Evolutionary conservation across 2,797 vertebrate species (phyloP), one percentile per base, ranked within the genome.

Genomic region (Neoniphon sammara): DNA sequence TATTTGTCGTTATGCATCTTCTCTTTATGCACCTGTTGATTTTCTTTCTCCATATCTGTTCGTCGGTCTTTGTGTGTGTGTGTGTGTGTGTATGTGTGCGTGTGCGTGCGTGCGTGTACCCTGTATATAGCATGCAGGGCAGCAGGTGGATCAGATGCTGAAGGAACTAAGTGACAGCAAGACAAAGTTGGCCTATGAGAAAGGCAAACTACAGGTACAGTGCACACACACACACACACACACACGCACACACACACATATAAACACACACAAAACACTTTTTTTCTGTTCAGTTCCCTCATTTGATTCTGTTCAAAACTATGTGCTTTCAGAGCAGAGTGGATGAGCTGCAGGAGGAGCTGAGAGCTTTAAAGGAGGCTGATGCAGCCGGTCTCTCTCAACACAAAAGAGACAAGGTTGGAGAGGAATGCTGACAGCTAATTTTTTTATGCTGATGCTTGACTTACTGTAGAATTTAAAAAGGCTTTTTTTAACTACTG

Each of bases 141-240:
- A 89, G 72, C 85, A 92, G 42, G 61, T 94, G 20, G 89, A 94
- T 12, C 82, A 85, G 12, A 66, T 85, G 15, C 75, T 94, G 46
- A 88, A 70, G 77, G 91, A 92, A 66, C 74, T 93, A 78, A 90
- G 80, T 15, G 81, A 92, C 14, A 91, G 88, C 73, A 95, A 92
- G 78, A 94, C 88, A 84, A 92, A 92, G 73, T 80, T 94, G 58
- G 87, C 88, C 14, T 89, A 86, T 75, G 82, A 94, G 67, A 93
- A 93, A 75, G 86, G 88, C 71, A 93, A 91, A 55, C 84, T 92
- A 46, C 86, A 93, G 91, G 89, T 93, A 85, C 56, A 62, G n/a
- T 23, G 50, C 55, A 50, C 34, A 53, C 23, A 57, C 64, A 34
- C 46, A 27, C 46, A 42, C 36, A 62, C 39, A 46, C 55, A 30